These are phyloP conservation scores for Pocillopora meandrina DNA, from an alignment of 92 coral and sea anemone species.

Conservation along the genomic window DNA sequence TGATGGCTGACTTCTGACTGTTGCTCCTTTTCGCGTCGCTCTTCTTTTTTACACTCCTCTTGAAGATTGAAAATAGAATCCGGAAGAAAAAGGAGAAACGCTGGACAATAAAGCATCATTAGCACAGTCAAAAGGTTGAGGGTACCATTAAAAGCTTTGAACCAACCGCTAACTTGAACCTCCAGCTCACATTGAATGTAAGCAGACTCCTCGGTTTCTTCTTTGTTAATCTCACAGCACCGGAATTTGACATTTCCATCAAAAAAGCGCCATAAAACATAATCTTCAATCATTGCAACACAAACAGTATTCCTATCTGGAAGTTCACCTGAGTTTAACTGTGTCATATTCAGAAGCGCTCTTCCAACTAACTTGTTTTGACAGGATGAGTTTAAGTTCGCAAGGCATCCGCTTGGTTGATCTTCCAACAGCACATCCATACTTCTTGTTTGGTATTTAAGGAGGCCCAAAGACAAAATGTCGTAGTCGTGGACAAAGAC, in stretches of 20 bases:
- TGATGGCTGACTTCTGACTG: too few species aligned
- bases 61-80: too few species aligned
- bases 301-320: background rate
- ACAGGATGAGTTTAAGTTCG: conserved; percentile 10
- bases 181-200: background rate
- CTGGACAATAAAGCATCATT: too few species aligned
- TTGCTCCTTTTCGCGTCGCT: too few species aligned
- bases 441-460: conserved; percentile 1
- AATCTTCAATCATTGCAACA: background rate
- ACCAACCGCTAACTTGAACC: too few species aligned
- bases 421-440: background rate
- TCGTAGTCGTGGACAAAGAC: conserved; percentile 15
- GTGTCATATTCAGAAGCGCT: conserved; percentile 3
- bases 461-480: conserved; percentile 13
- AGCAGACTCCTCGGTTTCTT: background rate
- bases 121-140: background rate
- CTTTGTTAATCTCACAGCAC: background rate
- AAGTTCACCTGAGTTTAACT: background rate
- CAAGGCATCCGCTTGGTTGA: conserved; percentile 26
- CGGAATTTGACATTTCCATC: background rate
- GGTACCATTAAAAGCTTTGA: too few species aligned
- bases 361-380: background rate
- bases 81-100: too few species aligned
- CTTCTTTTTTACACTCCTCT: too few species aligned
- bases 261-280: background rate